Percentiles rank a stretch among this genome's conserved stretches.
These are phyloP conservation scores for Dichetophora obliterata DNA, from an alignment of 2,888 invertebrate genomes.

Conservation along the genomic window DNA sequence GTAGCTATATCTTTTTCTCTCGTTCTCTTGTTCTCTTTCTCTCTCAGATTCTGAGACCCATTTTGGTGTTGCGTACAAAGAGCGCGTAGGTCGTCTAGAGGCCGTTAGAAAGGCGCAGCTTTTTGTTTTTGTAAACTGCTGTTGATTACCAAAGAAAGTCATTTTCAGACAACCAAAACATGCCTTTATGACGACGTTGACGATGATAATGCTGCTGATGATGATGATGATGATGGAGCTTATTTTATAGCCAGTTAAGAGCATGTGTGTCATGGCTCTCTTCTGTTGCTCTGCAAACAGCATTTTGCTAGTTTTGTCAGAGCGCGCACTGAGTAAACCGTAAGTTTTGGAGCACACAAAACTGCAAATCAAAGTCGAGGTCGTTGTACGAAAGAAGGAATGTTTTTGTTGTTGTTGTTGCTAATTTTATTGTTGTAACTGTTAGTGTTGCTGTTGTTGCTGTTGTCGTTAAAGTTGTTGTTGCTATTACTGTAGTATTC, in stretches of 20 bases:
- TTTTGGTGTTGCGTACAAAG: slow-evolving; percentile 18
- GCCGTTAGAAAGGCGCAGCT: slow-evolving; percentile 53
- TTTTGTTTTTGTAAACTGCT: slow-evolving; percentile 34
- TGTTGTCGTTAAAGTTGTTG: too few relatives aligned
- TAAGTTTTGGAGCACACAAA: slow-evolving; percentile 45
- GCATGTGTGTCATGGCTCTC: slow-evolving; percentile 15
- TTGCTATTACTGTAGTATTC: slow-evolving; percentile 43
- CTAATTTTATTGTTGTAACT: slow-evolving; percentile 45
- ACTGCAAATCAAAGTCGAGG: slow-evolving; percentile 69
- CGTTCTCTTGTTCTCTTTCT: slow-evolving; percentile 5
- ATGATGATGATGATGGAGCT: slow-evolving; percentile 18
- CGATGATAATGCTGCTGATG: too few relatives aligned
- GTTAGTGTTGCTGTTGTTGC: slow-evolving; percentile 47
- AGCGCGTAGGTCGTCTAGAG: slow-evolving; percentile 67
- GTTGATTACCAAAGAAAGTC: slow-evolving; percentile 37
- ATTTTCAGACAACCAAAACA: slow-evolving; percentile 6
- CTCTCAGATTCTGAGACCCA: background rate
- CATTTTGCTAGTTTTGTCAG: slow-evolving; percentile 10
- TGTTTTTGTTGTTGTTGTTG: slow-evolving; percentile 58
- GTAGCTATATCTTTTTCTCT: background rate
- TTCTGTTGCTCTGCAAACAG: background rate
- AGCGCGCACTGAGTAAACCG: slow-evolving; percentile 17
- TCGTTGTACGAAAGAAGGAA: slow-evolving; percentile 68
- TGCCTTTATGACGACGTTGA: background rate
- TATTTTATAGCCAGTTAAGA: slow-evolving; percentile 23